Percentiles rank a stretch among this genome's conserved stretches.
phyloP scores from a whole-genome alignment of 2,888 invertebrate species.

The Rhingia campestris region DNA sequence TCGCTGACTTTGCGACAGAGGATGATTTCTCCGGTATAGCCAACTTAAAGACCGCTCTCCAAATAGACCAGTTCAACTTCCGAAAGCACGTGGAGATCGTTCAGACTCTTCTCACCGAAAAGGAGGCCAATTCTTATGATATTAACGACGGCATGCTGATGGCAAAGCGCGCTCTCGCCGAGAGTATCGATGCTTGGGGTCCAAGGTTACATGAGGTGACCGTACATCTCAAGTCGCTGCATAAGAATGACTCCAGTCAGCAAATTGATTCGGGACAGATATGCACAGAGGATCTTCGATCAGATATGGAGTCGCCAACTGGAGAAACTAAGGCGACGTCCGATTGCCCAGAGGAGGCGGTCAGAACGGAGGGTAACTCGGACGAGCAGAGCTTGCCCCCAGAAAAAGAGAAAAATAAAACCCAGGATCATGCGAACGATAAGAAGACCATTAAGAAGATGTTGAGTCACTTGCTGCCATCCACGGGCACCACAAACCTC shows the following conservation, averaged over 20 bases:
- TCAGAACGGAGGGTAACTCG: constrained; percentile 49
- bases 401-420: constrained; percentile 44
- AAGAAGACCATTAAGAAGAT: constrained; percentile 88
- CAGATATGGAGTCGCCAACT: constrained; percentile 81
- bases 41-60: constrained; percentile 84
- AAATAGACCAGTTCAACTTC: constrained; percentile 86
- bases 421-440: constrained; percentile 78
- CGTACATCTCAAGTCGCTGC: constrained; percentile 78
- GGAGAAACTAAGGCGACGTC: constrained; percentile 32
- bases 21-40: constrained; percentile 84
- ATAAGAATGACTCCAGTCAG: constrained; percentile 76
- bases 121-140: constrained; percentile 79
- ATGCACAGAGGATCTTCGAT: constrained; percentile 83
- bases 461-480: constrained; percentile 87
- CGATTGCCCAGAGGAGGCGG: constrained; percentile 45
- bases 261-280: constrained; percentile 80
- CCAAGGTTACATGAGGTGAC: constrained; percentile 83
- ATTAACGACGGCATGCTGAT: constrained; percentile 86
- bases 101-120: constrained; percentile 84
- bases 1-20: constrained; percentile 85
- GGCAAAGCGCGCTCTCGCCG: constrained; percentile 87
- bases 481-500: constrained; percentile 82
- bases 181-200: constrained; percentile 89
- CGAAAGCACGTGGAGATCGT: constrained; percentile 92
- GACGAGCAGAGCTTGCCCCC: constrained; percentile 72